These are phyloP conservation scores for Blennius ocellaris DNA, from an alignment of 2,113 vertebrate species.

Conservation along the genomic window DNA sequence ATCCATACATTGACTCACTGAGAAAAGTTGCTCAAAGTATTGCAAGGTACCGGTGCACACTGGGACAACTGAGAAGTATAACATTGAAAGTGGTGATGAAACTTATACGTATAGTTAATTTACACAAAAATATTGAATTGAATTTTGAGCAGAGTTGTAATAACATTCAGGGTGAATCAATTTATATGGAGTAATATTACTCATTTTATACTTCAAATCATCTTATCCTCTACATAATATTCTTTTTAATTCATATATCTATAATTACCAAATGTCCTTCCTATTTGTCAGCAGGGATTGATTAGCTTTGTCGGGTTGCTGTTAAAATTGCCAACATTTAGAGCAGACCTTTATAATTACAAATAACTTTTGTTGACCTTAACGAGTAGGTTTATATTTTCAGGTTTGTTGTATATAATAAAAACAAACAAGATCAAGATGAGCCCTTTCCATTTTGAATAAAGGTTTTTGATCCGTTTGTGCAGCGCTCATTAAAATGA, in stretches of 20 bases:
- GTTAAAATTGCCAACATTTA: background rate
- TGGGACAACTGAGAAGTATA: background rate
- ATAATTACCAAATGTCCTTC: too few species aligned
- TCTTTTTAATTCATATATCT: too few species aligned
- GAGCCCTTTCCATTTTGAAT: slow-evolving; percentile 6
- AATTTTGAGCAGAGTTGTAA: slow-evolving; percentile 10
- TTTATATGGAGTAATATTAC: slow-evolving; percentile 18
- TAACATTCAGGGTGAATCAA: slow-evolving; percentile 12
- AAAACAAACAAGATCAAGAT: background rate
- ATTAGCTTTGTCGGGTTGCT: background rate
- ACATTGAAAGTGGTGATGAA: slow-evolving; percentile 3
- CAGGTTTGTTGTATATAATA: background rate
- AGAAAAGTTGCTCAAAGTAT: slow-evolving; percentile 7
- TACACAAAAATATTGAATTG: slow-evolving; percentile 3
- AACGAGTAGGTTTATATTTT: background rate
- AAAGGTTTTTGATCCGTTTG: background rate
- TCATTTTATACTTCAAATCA: background rate
- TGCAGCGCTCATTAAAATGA: slow-evolving; percentile 20
- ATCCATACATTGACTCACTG: background rate
- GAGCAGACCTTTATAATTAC: background rate
- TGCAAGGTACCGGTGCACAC: background rate
- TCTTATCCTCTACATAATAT: too few species aligned
- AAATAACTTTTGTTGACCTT: background rate
- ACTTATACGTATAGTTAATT: slow-evolving; percentile 2
- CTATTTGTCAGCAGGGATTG: too few species aligned